Evolutionary conservation across 2,113 vertebrate genomes (phyloP).

Genomic region (Amazona vittata): DNA sequence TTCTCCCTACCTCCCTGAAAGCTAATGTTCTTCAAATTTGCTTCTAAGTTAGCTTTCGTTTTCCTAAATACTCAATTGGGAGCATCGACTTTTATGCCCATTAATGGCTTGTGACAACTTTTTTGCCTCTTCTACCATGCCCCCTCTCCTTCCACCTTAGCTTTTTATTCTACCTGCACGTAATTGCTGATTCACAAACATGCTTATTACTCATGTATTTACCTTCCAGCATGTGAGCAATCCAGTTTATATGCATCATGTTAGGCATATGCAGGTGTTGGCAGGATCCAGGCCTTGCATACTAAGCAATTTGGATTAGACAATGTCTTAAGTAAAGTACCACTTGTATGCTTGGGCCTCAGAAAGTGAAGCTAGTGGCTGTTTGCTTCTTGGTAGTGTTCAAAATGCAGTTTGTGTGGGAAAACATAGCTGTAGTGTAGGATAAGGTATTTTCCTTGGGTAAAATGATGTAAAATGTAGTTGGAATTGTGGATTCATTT

Average conservation of each 20-base stretch:
- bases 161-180: background rate
- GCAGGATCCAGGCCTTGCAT: background rate
- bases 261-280: background rate
- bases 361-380: background rate
- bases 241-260: background rate
- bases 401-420: background rate
- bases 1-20: background rate
- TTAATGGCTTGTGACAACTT: background rate
- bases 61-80: background rate
- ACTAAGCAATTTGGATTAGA: background rate
- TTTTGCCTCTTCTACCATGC: background rate
- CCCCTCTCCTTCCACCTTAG: background rate
- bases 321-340: background rate
- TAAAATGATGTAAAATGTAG: background rate
- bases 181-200: background rate
- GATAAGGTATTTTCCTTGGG: background rate
- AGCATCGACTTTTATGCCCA: background rate
- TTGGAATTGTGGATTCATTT: background rate
- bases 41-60: background rate
- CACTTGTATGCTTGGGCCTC: background rate
- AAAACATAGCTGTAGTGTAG: background rate
- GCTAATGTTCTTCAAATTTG: background rate
- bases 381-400: background rate
- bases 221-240: constrained; percentile 6
- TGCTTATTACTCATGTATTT: background rate